These are phyloP conservation scores for Pyrgus malvae DNA, from an alignment of 2,888 invertebrate species.

Conservation along the genomic window DNA sequence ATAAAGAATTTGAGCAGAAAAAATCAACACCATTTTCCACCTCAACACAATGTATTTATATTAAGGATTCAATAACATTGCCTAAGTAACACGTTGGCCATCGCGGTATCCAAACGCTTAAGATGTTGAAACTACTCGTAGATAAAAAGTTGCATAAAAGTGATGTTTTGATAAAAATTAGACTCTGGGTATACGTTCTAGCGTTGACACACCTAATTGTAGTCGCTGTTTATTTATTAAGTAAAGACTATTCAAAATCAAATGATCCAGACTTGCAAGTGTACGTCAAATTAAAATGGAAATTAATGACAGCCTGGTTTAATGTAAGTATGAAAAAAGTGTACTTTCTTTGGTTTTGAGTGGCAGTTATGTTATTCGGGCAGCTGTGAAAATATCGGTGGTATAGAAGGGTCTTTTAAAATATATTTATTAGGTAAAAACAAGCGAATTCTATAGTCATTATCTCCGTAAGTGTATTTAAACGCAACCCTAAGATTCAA, in stretches of 20 bases:
- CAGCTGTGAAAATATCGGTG: too few relatives aligned
- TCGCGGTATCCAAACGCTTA: neutral
- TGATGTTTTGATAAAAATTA: conserved; percentile 47
- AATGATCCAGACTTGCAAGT: conserved; percentile 51
- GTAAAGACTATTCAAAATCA: conserved; percentile 54
- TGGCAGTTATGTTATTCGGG: too few relatives aligned
- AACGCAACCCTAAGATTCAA: too few relatives aligned
- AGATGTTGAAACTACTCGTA: conserved; percentile 12
- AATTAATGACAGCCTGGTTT: conserved; percentile 68
- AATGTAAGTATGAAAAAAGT: conserved; percentile 55
- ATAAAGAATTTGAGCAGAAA: neutral
- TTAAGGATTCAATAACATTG: neutral
- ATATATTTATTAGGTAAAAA: too few relatives aligned
- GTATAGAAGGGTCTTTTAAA: too few relatives aligned
- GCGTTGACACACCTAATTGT: conserved; percentile 47
- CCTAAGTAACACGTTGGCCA: neutral
- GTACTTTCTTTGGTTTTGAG: too few relatives aligned
- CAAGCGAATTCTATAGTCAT: too few relatives aligned
- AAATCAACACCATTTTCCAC: neutral
- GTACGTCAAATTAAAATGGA: conserved; percentile 57
- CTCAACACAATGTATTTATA: neutral
- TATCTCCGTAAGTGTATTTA: too few relatives aligned
- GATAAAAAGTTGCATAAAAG: conserved; percentile 5
- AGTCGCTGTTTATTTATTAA: conserved; percentile 46
- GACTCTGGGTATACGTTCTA: conserved; percentile 50